Conservation (phyloP, 2,113 vertebrate species). For the Falcunculus frontatus region DNA sequence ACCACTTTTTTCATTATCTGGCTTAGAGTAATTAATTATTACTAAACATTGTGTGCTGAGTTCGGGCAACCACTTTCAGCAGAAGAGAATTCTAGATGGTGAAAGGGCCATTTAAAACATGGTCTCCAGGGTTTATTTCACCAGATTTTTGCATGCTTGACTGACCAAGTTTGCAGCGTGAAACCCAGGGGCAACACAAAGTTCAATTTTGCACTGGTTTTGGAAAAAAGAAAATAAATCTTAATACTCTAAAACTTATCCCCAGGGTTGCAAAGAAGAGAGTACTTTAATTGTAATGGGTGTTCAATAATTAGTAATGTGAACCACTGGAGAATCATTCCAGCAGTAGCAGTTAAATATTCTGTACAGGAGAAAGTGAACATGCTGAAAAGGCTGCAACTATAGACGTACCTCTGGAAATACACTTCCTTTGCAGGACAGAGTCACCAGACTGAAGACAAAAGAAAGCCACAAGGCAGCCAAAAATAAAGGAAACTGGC, state of each 20-base stretch:
- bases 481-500: neutral
- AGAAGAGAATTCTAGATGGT: neutral
- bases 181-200: neutral
- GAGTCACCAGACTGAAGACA: neutral
- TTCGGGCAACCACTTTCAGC: neutral
- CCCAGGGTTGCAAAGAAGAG: neutral
- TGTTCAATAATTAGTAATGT: neutral
- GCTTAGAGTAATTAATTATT: neutral
- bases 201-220: neutral
- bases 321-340: neutral
- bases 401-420: neutral
- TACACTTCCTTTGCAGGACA: neutral
- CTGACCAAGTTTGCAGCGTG: neutral
- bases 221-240: neutral
- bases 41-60: neutral
- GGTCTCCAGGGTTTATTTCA: neutral
- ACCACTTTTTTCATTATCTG: neutral
- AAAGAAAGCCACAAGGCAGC: neutral
- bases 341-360: neutral
- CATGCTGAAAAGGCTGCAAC: neutral
- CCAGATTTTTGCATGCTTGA: conserved; percentile 27
- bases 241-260: neutral
- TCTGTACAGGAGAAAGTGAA: neutral
- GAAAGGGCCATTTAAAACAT: neutral
- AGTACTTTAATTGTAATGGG: neutral